Percentiles rank a stretch among this genome's conserved stretches.
phyloP scores from a whole-genome alignment of 1,140 invertebrate genomes.

The Dreissena rostriformis region DNA sequence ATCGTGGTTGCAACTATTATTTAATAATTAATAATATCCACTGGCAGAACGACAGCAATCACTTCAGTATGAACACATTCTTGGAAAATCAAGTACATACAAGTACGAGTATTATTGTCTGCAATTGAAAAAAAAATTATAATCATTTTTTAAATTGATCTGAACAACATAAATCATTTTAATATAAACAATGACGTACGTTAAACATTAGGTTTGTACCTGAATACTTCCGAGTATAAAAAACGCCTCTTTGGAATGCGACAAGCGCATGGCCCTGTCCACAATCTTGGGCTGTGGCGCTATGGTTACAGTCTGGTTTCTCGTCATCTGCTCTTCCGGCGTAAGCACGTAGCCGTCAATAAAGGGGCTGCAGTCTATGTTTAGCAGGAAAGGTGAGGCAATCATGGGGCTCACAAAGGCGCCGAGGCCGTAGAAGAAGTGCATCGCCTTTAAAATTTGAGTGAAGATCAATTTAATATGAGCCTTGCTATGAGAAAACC shows the following conservation, averaged over 20 bases:
- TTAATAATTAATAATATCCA: too few species aligned
- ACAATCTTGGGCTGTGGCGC: constrained; percentile 67
- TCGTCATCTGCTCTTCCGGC: constrained; percentile 2
- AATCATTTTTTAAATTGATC: too few species aligned
- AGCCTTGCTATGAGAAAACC: too few species aligned
- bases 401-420: constrained; percentile 84
- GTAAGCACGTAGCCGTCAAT: constrained; percentile 71
- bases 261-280: constrained; percentile 72
- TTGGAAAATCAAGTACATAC: too few species aligned
- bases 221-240: constrained; percentile 82
- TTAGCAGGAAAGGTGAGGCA: constrained; percentile 82
- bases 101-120: too few species aligned
- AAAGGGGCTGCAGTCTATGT: constrained; percentile 79
- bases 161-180: background rate
- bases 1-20: too few species aligned
- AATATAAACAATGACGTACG: background rate
- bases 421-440: constrained; percentile 83
- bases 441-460: constrained; percentile 80
- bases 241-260: constrained; percentile 81
- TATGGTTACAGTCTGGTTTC: constrained; percentile 36
- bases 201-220: constrained; percentile 67
- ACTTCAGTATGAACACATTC: too few species aligned
- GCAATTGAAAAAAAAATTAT: too few species aligned
- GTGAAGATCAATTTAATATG: too few species aligned
- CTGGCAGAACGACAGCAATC: too few species aligned